Evolutionary conservation across 2,888 invertebrate species (phyloP).

Genomic region (Celastrina argiolus): DNA sequence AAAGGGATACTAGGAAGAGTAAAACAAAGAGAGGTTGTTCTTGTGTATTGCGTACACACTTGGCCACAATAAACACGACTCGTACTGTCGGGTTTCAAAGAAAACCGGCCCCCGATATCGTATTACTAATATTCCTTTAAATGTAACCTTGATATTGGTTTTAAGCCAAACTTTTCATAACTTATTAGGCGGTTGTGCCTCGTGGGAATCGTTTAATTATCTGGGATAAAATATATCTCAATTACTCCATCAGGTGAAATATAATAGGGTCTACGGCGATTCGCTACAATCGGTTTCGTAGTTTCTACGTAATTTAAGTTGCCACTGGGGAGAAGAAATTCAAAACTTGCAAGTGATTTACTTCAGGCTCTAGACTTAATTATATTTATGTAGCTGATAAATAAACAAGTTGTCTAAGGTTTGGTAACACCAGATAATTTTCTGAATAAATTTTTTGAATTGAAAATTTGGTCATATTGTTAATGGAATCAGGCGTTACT

Average conservation of each 20-base stretch:
- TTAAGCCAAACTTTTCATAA: neutral
- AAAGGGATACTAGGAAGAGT: too few species aligned
- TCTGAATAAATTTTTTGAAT: too few species aligned
- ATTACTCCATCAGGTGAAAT: neutral
- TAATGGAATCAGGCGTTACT: too few species aligned
- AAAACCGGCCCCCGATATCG: too few species aligned
- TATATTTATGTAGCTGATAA: neutral
- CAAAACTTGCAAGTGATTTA: neutral
- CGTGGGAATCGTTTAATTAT: neutral
- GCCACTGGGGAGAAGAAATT: neutral
- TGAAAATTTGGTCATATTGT: too few species aligned
- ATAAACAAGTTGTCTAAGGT: too few species aligned
- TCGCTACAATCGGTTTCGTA: neutral
- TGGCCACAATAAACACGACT: too few species aligned
- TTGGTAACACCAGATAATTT: too few species aligned
- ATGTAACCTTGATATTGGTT: neutral
- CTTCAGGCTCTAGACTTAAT: neutral
- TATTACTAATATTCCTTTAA: neutral
- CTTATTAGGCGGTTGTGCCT: neutral
- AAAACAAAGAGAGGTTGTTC: too few species aligned
- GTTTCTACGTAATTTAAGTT: neutral
- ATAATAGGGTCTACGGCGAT: neutral
- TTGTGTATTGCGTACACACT: too few species aligned
- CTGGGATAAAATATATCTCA: neutral
- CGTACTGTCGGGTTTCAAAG: too few species aligned